Conservation (phyloP, 2,797 vertebrate species). For the Florisuga fusca region DNA sequence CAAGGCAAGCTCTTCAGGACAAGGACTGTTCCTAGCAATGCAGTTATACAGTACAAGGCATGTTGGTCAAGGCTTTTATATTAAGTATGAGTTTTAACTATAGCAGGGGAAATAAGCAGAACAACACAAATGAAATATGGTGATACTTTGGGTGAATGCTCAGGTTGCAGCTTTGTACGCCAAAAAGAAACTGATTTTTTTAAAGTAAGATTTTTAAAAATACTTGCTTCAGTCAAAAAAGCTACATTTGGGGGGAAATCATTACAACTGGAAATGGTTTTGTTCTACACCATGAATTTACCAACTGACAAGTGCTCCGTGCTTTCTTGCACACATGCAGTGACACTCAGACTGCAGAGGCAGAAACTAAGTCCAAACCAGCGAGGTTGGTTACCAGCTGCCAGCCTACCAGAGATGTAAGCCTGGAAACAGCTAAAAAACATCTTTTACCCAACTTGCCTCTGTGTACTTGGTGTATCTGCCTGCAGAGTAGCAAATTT, state of each 20-base stretch:
- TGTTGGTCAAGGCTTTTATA: background rate
- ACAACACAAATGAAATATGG: background rate
- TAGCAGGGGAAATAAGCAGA: background rate
- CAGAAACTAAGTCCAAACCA: background rate
- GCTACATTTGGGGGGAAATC: background rate
- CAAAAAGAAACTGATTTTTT: background rate
- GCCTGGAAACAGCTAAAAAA: background rate
- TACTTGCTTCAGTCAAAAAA: background rate
- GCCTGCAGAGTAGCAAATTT: background rate
- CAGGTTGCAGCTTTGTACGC: background rate
- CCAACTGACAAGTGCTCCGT: background rate
- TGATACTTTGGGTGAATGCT: background rate
- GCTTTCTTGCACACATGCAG: background rate
- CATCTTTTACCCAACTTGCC: background rate
- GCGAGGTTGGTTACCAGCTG: background rate
- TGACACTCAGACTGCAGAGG: background rate
- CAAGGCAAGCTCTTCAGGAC: conserved; percentile 2
- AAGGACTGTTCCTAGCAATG: background rate
- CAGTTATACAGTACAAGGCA: background rate
- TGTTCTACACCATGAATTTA: background rate
- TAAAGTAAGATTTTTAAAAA: background rate
- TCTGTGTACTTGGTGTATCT: conserved; percentile 15
- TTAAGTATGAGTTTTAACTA: background rate
- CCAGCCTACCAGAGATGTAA: background rate
- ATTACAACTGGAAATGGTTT: background rate